Base-by-base conservation (phyloP, 2,888 invertebrate genomes). In the Rapana venosa region DNA sequence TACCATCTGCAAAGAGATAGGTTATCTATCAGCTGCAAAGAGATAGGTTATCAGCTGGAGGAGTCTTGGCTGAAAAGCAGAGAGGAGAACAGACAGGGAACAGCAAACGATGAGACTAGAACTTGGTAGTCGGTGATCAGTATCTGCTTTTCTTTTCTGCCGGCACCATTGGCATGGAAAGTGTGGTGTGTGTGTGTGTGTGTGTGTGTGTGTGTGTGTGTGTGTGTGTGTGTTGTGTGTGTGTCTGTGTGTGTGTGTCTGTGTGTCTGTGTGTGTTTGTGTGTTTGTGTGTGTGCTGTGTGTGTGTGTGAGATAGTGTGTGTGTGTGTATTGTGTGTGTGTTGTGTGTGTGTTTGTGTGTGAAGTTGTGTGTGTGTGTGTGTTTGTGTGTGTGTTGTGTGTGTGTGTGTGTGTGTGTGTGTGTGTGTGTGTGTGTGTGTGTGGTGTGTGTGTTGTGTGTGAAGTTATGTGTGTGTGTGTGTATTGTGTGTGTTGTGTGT, bases 401-500 rank as follows among this genome's bases (percentile, higher is more conserved):
- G 70, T 70, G 70, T 26, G 70, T 26, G 70, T 26, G 70, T 70
- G 70, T 70, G 70, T 70, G 70, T 26, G 47, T 47, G 47, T 47
- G 47, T 47, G 66, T 22, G 26, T 0, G 66, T n/a, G 66, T 13
- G 66, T 66, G 66, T 0, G 66, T 66, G 66, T 0, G 66, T 66
- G 66, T 0, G 66, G n/a, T 66, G 66, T 0, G 66, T 66, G 66
- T 0, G 26, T 66, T n/a, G 66, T 0, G 66, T 66, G 36, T 81
- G 36, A n/a, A n/a, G n/a, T n/a, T n/a, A n/a, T 81, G 81, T 81
- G 35, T 81, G 81, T 81, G 81, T 81, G 35, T 81, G 81, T 81
- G 81, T 35, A 35, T n/a, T 81, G 35, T 35, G 81, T 81, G 81
- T 35, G 81, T 81, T 32, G 77, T 77, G 77, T 77, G 77, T 32